phyloP scores from a whole-genome alignment of 2,113 vertebrate genomes.

The Cottus gobio region DNA sequence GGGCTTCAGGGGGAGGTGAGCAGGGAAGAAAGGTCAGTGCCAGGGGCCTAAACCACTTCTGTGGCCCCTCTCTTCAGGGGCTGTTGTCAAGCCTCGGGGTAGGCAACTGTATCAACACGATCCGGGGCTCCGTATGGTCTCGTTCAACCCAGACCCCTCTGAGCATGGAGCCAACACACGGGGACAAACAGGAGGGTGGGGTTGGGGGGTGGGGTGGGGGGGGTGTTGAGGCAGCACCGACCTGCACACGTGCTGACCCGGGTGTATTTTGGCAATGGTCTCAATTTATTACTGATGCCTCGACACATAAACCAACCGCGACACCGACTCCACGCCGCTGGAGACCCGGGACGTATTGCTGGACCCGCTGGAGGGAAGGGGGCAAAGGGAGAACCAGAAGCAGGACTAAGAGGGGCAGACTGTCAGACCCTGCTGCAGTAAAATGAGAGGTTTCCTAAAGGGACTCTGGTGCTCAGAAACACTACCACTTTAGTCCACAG shows the following conservation, averaged over 20 bases:
- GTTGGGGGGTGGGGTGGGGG: no score
- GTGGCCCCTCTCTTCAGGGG: slow-evolving; percentile 72
- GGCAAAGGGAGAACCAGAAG: background rate
- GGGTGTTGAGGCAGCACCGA: slow-evolving; percentile 17
- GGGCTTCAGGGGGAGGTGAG: slow-evolving; percentile 21
- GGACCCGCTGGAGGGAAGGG: no score
- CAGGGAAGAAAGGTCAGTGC: slow-evolving; percentile 46
- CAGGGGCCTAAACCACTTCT: slow-evolving; percentile 54
- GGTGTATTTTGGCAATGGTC: background rate
- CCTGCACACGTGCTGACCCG: slow-evolving; percentile 3
- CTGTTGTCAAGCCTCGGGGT: slow-evolving; percentile 76
- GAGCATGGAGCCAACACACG: slow-evolving; percentile 64
- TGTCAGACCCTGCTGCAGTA: background rate
- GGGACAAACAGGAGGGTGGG: slow-evolving; percentile 62
- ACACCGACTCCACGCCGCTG: no score
- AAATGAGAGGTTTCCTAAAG: background rate
- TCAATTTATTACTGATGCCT: background rate
- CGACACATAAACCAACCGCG: background rate
- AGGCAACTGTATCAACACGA: slow-evolving; percentile 82
- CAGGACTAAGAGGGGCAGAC: background rate
- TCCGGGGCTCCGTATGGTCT: slow-evolving; percentile 55
- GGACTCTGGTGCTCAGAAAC: background rate
- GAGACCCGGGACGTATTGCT: no score
- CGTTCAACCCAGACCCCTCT: slow-evolving; percentile 62
- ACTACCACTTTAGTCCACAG: background rate